A percentile compares a stretch with the other conserved stretches of the same genome.
Evolutionary conservation across 2,797 vertebrate genomes (phyloP).

Genomic region (Anas bahamensis): DNA sequence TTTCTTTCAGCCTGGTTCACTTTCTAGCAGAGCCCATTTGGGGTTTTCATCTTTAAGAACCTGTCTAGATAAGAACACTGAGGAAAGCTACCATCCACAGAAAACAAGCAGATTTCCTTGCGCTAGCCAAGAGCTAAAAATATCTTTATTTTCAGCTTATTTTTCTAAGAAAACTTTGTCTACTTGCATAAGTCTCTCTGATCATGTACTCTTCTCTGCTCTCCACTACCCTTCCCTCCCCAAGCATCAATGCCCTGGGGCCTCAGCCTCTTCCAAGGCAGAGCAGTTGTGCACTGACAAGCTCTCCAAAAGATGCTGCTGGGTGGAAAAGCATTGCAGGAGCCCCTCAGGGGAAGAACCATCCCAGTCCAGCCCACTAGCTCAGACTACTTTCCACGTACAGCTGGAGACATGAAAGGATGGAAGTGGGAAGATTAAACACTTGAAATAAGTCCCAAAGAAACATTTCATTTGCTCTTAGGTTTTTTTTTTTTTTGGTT

Average conservation of each 20-base stretch:
- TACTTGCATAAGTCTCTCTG: background rate
- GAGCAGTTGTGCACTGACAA: background rate
- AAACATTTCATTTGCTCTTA: background rate
- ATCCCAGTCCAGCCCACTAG: background rate
- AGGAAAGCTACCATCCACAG: background rate
- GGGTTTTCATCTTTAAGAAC: background rate
- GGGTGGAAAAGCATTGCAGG: background rate
- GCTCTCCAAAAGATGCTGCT: background rate
- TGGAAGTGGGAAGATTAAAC: slow-evolving; percentile 16
- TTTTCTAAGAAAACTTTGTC: background rate
- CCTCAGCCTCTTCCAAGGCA: background rate
- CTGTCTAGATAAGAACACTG: background rate
- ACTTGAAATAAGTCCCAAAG: background rate
- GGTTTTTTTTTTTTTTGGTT: background rate
- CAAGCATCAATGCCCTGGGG: background rate
- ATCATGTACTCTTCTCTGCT: background rate
- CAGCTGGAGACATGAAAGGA: background rate
- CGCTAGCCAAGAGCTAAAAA: background rate
- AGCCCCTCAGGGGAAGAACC: background rate
- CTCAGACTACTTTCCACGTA: background rate
- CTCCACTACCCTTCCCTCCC: background rate
- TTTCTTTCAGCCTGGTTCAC: background rate
- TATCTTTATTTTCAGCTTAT: background rate
- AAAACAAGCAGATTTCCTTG: background rate
- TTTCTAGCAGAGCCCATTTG: background rate